These are phyloP conservation scores for Morpho achilles DNA, from an alignment of 2,888 invertebrate genomes.

Conservation along the genomic window DNA sequence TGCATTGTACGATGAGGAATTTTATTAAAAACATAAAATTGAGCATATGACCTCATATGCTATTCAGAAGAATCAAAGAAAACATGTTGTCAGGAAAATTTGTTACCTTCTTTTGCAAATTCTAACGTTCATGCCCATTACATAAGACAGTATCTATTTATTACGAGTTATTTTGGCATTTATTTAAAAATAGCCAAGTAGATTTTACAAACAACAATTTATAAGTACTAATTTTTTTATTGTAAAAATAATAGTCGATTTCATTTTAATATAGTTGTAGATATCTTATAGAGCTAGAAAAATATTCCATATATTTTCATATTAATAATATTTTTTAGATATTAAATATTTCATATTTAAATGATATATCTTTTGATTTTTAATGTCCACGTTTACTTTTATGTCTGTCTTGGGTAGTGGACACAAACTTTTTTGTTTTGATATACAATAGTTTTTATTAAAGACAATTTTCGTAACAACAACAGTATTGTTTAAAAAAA, in stretches of 20 bases:
- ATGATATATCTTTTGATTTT: no score
- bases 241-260: no score
- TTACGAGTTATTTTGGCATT: no score
- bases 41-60: slow-evolving; percentile 5
- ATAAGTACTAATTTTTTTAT: no score
- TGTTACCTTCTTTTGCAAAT: not conserved
- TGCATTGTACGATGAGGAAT: slow-evolving; percentile 16
- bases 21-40: slow-evolving; percentile 1
- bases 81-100: slow-evolving; percentile 24
- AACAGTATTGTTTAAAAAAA: slow-evolving; percentile 13
- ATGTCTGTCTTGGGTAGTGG: not conserved
- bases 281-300: no score
- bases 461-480: slow-evolving; percentile 24
- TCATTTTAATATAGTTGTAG: no score
- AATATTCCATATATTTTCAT: no score
- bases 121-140: not conserved
- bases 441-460: not conserved
- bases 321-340: not conserved
- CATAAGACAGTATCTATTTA: not conserved
- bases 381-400: no score
- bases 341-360: no score
- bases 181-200: no score
- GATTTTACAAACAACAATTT: no score
- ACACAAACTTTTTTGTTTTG: not conserved
- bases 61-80: slow-evolving; percentile 5